Evolutionary conservation across 64 coral and sea anemone species (phyloP).

Genomic region (Dendronephthya gigantea): DNA sequence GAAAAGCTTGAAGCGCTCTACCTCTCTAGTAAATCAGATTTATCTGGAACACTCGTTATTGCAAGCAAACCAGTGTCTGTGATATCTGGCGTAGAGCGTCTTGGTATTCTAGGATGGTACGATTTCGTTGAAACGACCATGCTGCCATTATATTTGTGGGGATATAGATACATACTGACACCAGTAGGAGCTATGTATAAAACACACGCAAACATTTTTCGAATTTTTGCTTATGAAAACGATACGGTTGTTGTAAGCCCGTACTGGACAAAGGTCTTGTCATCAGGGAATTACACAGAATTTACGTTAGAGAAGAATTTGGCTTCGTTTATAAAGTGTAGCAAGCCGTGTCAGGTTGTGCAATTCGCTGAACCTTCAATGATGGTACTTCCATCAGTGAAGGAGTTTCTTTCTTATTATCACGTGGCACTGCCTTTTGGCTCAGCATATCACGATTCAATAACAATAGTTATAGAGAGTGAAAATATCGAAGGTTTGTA

Average conservation of each 20-base stretch:
- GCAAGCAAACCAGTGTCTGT: not conserved
- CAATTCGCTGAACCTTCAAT: not conserved
- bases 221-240: not conserved
- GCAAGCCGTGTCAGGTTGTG: not conserved
- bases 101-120: not conserved
- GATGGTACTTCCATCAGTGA: not conserved
- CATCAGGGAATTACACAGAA: not conserved
- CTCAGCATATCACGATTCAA: not conserved
- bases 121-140: not conserved
- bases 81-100: not conserved
- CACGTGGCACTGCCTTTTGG: not conserved
- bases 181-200: not conserved
- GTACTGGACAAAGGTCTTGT: not conserved
- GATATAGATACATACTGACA: not conserved
- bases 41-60: not conserved
- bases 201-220: not conserved
- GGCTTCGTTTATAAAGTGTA: not conserved
- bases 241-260: not conserved
- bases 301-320: not conserved
- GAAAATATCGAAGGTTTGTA: not conserved
- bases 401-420: not conserved
- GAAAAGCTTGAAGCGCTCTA: not conserved
- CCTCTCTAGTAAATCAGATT: not conserved
- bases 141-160: not conserved
- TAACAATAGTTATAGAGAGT: not conserved